Evolutionary conservation across 2,797 vertebrate genomes (phyloP).

Genomic region (Arremon aurantiirostris): DNA sequence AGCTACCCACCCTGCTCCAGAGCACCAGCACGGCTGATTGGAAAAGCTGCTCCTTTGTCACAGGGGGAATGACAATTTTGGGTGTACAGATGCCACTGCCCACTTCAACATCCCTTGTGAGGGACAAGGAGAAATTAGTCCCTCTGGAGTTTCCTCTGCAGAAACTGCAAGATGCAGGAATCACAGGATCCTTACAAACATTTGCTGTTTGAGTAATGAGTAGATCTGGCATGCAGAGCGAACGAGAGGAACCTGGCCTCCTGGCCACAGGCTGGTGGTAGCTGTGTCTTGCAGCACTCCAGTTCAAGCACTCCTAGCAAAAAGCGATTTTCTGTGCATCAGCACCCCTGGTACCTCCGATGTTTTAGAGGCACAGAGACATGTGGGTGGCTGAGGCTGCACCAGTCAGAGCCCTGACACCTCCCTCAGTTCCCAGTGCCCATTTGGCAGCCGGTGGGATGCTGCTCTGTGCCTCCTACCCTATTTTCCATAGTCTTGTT

Average conservation of each 20-base stretch:
- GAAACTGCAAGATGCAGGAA: not conserved
- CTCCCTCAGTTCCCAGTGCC: fast-evolving
- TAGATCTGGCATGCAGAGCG: fast-evolving
- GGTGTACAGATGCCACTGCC: not conserved
- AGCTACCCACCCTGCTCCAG: not conserved
- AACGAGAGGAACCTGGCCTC: not conserved
- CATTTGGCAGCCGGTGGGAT: not conserved
- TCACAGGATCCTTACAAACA: not conserved
- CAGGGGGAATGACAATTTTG: not conserved
- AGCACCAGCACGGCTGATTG: not conserved
- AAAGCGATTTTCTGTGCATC: not conserved
- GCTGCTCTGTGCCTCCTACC: fast-evolving
- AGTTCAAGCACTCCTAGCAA: not conserved
- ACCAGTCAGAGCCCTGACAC: fast-evolving
- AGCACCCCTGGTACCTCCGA: not conserved
- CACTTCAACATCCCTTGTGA: not conserved
- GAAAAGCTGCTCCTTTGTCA: not conserved
- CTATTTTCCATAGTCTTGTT: not conserved
- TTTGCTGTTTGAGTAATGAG: fast-evolving
- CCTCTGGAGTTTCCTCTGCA: not conserved
- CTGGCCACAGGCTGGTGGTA: fast-evolving
- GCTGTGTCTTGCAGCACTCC: not conserved
- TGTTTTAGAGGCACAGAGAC: not conserved
- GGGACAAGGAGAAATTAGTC: not conserved
- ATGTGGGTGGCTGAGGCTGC: not conserved